These are phyloP conservation scores for Nanger granti DNA, from an alignment of 2,113 vertebrate species.

Conservation along the genomic window DNA sequence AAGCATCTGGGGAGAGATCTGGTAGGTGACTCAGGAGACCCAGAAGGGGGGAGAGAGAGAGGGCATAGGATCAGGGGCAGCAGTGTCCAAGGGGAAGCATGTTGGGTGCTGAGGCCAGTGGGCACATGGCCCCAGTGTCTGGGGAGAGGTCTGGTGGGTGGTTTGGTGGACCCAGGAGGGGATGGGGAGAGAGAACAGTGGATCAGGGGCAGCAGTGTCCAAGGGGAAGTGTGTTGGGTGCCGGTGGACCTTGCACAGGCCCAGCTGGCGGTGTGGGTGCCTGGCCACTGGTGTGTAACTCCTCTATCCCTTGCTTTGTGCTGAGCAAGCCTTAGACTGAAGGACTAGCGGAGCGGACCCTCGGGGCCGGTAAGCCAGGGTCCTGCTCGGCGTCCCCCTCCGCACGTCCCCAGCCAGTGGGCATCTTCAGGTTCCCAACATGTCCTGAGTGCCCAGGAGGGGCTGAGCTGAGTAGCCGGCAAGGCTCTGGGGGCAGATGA, in stretches of 20 bases:
- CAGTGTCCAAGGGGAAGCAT: neutral
- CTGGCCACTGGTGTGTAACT: slow-evolving; percentile 81
- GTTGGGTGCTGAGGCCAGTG: neutral
- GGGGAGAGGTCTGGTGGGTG: neutral
- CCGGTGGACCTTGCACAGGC: neutral
- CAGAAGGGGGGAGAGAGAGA: neutral
- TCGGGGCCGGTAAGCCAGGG: slow-evolving; percentile 95
- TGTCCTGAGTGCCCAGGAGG: slow-evolving; percentile 2
- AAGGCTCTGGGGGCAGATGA: neutral
- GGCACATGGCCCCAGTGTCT: neutral
- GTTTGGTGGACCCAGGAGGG: neutral
- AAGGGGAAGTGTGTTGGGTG: neutral
- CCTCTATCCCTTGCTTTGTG: slow-evolving; percentile 96
- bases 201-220: rapidly evolving
- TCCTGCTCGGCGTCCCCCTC: slow-evolving; percentile 16
- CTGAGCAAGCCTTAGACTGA: slow-evolving; percentile 99
- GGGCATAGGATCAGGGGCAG: neutral
- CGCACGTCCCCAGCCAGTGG: slow-evolving; percentile 71
- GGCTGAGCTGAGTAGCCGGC: neutral
- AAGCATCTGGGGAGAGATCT: no score
- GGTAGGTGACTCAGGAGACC: no score
- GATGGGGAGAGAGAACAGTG: neutral
- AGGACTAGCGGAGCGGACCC: slow-evolving; percentile 93
- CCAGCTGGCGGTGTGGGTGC: neutral
- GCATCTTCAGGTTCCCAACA: neutral